phyloP scores from a whole-genome alignment of 2,888 invertebrate species.

The Epiblema foenella region DNA sequence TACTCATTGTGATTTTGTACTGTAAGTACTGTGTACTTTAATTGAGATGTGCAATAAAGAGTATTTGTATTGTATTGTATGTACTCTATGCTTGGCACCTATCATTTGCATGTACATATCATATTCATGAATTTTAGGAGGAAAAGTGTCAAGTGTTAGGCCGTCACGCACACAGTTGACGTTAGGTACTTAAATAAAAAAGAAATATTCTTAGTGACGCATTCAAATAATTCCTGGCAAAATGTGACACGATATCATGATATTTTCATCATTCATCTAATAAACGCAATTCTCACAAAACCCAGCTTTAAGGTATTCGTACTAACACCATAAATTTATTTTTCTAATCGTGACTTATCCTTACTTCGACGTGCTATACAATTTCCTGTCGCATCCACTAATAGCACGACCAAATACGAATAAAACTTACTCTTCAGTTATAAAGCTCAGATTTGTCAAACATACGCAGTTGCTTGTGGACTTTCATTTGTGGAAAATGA shows the following conservation, averaged over 20 bases:
- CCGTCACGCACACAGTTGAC: too few species aligned
- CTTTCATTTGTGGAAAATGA: conserved; percentile 44
- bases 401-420: conserved; percentile 47
- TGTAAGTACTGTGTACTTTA: too few species aligned
- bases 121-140: too few species aligned
- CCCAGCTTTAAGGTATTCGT: conserved; percentile 35
- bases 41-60: too few species aligned
- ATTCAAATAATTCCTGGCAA: neutral
- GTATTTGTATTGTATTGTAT: too few species aligned
- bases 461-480: conserved; percentile 40
- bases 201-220: neutral
- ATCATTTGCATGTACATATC: too few species aligned
- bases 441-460: conserved; percentile 56
- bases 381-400: conserved; percentile 60
- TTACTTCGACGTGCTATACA: conserved; percentile 64
- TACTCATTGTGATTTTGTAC: too few species aligned
- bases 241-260: neutral
- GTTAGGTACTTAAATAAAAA: too few species aligned
- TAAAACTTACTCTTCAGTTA: conserved; percentile 48
- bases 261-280: conserved; percentile 30
- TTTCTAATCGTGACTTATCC: conserved; percentile 60
- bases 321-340: conserved; percentile 53
- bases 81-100: too few species aligned
- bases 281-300: conserved; percentile 29
- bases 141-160: too few species aligned